Evolutionary conservation across 2,888 invertebrate genomes (phyloP), one percentile per base, ranked within the genome.

Genomic region (Bimastos eiseni): DNA sequence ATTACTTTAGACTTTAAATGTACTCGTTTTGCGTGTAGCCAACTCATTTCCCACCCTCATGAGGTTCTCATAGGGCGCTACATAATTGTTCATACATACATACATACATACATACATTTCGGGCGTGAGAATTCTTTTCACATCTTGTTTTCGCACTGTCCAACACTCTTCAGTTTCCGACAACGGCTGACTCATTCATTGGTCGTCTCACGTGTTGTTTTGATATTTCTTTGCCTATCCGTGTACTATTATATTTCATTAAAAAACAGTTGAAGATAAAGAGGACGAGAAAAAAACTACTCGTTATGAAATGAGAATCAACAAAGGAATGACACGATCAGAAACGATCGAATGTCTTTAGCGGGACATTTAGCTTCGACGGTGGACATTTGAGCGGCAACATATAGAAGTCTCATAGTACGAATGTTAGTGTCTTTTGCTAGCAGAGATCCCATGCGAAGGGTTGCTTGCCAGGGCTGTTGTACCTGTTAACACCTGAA

Each of bases 401-500:
- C 49, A 70, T 30, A n/a, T 5, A 70, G 30, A 17, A 8, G 1
- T 2, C 15, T 17, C 19, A 1, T 17, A 2, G 55, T 4, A n/a
- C n/a, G 24, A 70, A n/a, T n/a, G n/a, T n/a, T 70, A 70, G 70
- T 70, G 70, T 70, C 70, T 70, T 11, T n/a, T 70, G 70, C 30
- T n/a, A 70, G 70, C 70, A 70, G 70, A n/a, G 30, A 70, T 70
- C n/a, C 70, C 4, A 8, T 70, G 30, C 11, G 70, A 70, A 2
- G 17, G n/a, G 41, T 11, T 6, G 15, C 41, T 15, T 41, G 70
- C 49, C 24, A 49, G 44, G 44, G 2, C 1, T 8, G 11, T 5
- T 70, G 70, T n/a, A 70, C 70, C 70, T 70, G 70, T 70, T 70
- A 70, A 70, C 70, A 70, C 70, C 70, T 70, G 70, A 70, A 70